Conservation (phyloP, 2,113 vertebrate species). For the Phalacrocorax carbo region DNA sequence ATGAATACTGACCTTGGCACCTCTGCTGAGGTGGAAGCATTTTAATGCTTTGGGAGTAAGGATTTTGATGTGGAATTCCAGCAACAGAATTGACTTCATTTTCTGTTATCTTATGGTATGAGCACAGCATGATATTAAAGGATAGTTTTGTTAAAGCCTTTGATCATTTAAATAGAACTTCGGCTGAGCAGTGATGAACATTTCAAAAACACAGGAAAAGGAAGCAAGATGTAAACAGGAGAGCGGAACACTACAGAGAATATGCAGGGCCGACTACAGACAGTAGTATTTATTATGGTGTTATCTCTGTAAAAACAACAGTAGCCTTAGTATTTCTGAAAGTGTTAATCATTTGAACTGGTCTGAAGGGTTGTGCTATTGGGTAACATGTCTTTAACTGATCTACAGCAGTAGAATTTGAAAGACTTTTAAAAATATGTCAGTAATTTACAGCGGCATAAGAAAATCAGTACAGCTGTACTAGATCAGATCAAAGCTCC, state of each 20-base stretch:
- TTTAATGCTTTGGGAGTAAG: not conserved
- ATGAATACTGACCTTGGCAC: not conserved
- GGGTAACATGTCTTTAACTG: not conserved
- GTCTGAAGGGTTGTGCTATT: not conserved
- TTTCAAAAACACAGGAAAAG: not conserved
- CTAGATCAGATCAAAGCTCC: not conserved
- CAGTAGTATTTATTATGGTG: not conserved
- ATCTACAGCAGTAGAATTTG: not conserved
- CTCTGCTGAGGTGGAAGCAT: not conserved
- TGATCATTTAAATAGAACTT: not conserved
- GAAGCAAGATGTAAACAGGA: not conserved
- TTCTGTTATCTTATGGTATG: not conserved
- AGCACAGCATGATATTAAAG: not conserved
- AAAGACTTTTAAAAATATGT: not conserved
- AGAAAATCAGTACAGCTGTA: not conserved
- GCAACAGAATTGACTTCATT: not conserved
- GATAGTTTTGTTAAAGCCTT: not conserved
- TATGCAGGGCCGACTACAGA: not conserved
- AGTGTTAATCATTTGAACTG: not conserved
- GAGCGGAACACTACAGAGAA: not conserved
- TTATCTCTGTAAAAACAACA: not conserved
- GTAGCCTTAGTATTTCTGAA: not conserved
- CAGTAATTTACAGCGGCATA: not conserved
- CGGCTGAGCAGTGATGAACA: not conserved
- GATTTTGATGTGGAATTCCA: not conserved